Evolutionary conservation across 2,888 invertebrate genomes (phyloP).

Genomic region (Sphecodes monilicornis): DNA sequence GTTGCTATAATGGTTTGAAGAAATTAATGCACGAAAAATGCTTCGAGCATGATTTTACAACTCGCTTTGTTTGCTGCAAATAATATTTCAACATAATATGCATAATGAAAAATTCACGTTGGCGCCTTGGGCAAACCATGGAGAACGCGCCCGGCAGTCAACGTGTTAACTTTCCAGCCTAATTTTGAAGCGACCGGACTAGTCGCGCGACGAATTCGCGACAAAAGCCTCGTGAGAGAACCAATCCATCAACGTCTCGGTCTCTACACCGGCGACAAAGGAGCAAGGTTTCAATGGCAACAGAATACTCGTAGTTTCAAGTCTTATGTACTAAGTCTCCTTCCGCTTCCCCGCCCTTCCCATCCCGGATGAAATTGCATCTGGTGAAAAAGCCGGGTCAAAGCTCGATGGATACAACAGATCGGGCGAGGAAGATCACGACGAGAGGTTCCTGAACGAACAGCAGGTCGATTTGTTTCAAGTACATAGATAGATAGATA

Average conservation of each 20-base stretch:
- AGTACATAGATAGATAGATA: not conserved
- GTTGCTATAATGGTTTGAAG: too few relatives aligned
- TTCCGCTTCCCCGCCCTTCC: not conserved
- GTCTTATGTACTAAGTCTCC: slow-evolving; percentile 1
- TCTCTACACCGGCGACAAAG: slow-evolving; percentile 5
- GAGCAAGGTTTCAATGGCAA: slow-evolving; percentile 21
- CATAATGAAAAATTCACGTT: too few relatives aligned
- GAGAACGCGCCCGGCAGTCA: too few relatives aligned
- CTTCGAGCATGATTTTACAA: too few relatives aligned
- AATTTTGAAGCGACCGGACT: not conserved
- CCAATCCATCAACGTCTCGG: not conserved
- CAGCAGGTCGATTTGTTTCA: not conserved
- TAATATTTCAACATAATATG: too few relatives aligned
- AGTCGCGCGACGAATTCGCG: not conserved
- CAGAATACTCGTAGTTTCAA: not conserved
- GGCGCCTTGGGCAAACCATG: too few relatives aligned
- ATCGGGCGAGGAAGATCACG: not conserved
- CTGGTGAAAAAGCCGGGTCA: not conserved
- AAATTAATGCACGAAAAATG: too few relatives aligned
- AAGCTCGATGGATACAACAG: slow-evolving; percentile 1
- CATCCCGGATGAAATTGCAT: not conserved
- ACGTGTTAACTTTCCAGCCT: slow-evolving; percentile 13
- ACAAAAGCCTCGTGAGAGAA: not conserved
- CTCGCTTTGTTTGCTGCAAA: too few relatives aligned
- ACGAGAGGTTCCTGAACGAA: not conserved